These are phyloP conservation scores for Hartigia nigra DNA, from an alignment of 2,888 invertebrate species.

Conservation along the genomic window DNA sequence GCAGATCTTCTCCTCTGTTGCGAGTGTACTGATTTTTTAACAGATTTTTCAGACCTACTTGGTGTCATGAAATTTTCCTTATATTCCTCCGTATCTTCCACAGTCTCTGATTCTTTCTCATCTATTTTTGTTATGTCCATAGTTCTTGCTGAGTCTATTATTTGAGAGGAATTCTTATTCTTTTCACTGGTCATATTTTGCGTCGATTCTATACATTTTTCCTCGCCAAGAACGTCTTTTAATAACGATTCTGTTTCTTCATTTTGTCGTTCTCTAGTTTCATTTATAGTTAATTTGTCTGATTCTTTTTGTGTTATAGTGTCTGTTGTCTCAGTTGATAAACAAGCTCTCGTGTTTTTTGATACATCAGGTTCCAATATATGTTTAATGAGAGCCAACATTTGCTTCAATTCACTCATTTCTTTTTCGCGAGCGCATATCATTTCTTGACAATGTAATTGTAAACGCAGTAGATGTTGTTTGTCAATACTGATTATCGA, in stretches of 20 bases:
- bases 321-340: background rate
- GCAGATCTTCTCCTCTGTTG: slow-evolving; percentile 24
- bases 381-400: background rate
- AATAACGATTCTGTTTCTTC: background rate
- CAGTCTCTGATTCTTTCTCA: slow-evolving; percentile 7
- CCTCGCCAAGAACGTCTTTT: background rate
- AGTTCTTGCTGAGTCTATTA: background rate
- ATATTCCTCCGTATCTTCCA: background rate
- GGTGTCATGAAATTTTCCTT: background rate
- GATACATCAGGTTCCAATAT: background rate
- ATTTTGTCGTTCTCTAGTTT: background rate
- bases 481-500: background rate
- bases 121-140: slow-evolving; percentile 17
- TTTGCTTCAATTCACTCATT: background rate
- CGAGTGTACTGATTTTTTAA: slow-evolving; percentile 7
- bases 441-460: background rate
- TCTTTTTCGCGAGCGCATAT: background rate
- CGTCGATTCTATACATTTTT: background rate
- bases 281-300: background rate
- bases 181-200: background rate
- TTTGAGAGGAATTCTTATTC: background rate
- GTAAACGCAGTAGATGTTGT: background rate
- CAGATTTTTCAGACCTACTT: slow-evolving; percentile 4
- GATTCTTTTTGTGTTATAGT: background rate
- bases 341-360: background rate